phyloP scores from a whole-genome alignment of 2,888 invertebrate species.

The Tinea pellionella region DNA sequence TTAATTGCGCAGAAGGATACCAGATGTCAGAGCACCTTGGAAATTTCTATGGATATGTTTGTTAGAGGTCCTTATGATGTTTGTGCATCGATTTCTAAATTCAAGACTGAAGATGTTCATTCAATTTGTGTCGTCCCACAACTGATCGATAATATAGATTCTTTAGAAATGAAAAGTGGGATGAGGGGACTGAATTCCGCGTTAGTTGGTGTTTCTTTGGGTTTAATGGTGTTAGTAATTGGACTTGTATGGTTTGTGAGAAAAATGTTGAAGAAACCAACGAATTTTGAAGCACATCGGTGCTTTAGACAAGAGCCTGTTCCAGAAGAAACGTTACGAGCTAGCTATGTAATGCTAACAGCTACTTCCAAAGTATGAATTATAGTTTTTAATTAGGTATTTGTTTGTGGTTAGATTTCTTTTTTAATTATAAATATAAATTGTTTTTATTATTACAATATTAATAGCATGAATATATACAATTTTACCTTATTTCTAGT shows the following conservation, averaged over 20 bases:
- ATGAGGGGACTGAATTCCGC: conserved; percentile 51
- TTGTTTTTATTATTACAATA: neutral
- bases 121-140: conserved; percentile 73
- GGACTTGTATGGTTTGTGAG: conserved; percentile 73
- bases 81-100: conserved; percentile 69
- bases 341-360: conserved; percentile 83
- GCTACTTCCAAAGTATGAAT: conserved; percentile 82
- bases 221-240: conserved; percentile 64
- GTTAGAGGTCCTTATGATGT: conserved; percentile 75
- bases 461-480: too few species aligned
- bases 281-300: conserved; percentile 69
- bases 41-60: conserved; percentile 72
- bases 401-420: neutral
- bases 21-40: conserved; percentile 70
- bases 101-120: conserved; percentile 38
- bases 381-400: neutral
- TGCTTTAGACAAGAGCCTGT: conserved; percentile 77
- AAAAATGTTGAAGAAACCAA: conserved; percentile 69
- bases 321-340: conserved; percentile 72
- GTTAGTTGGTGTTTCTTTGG: conserved; percentile 60
- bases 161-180: conserved; percentile 52
- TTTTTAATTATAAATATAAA: neutral
- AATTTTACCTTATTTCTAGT: too few species aligned
- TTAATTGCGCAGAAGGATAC: conserved; percentile 73
- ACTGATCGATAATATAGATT: conserved; percentile 48